phyloP scores from a whole-genome alignment of 2,113 vertebrate genomes.

The Camelus dromedarius region DNA sequence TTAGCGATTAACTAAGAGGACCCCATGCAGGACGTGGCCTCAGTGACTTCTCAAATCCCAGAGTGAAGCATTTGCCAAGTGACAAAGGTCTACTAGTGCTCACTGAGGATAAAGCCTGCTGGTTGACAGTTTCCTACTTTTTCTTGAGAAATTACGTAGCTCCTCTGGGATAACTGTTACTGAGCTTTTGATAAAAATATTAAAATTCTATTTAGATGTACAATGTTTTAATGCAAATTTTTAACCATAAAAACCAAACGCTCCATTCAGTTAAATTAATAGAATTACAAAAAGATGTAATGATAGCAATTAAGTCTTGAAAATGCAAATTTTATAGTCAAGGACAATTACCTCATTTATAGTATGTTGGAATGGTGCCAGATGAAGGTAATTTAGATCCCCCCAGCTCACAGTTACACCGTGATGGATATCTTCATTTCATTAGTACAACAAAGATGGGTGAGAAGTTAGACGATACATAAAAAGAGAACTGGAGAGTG shows the following conservation, averaged over 20 bases:
- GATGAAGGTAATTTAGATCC: slow-evolving; percentile 99
- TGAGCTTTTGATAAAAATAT: slow-evolving; percentile 88
- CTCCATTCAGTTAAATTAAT: slow-evolving; percentile 99
- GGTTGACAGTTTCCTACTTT: slow-evolving; percentile 83
- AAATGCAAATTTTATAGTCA: slow-evolving; percentile 99
- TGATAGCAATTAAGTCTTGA: slow-evolving; percentile 99
- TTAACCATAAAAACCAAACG: slow-evolving; percentile 99
- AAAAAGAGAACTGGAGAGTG: slow-evolving; percentile 75
- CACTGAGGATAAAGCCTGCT: slow-evolving; percentile 83
- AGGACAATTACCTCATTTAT: slow-evolving; percentile 99
- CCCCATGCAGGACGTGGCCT: neutral
- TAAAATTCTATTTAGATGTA: slow-evolving; percentile 94
- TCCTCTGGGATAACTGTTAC: slow-evolving; percentile 85
- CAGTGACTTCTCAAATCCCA: slow-evolving; percentile 45
- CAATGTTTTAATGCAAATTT: slow-evolving; percentile 99
- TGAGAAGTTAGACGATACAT: slow-evolving; percentile 87
- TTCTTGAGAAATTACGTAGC: slow-evolving; percentile 84
- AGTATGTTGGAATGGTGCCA: slow-evolving; percentile 99
- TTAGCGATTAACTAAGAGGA: slow-evolving; percentile 60
- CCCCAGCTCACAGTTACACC: slow-evolving; percentile 98
- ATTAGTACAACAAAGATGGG: slow-evolving; percentile 91
- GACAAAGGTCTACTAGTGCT: slow-evolving; percentile 82
- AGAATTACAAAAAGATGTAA: slow-evolving; percentile 99
- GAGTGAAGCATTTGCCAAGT: slow-evolving; percentile 67
- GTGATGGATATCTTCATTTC: slow-evolving; percentile 96